Conservation (phyloP, 2,797 vertebrate species). For the Tragelaphus oryx region DNA sequence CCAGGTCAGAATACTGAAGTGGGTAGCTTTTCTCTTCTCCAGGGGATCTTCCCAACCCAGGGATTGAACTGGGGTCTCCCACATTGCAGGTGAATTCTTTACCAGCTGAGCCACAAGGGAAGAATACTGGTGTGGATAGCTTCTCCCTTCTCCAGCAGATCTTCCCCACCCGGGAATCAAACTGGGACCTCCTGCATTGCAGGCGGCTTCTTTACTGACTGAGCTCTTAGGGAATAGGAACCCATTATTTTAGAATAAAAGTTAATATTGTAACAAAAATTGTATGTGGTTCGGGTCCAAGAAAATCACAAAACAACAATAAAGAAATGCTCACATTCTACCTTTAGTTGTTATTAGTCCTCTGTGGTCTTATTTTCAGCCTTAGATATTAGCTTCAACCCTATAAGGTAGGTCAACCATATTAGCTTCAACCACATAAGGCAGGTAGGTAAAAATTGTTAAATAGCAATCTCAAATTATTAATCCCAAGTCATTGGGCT, state of each 20-base stretch:
- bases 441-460: not conserved
- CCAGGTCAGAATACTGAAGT: not conserved
- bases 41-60: not conserved
- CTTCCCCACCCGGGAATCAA: not conserved
- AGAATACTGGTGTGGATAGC: not conserved
- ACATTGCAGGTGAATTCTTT: not conserved
- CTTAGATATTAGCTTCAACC: not conserved
- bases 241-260: not conserved
- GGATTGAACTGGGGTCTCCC: fast-evolving
- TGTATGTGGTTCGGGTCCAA: not conserved
- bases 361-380: not conserved
- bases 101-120: not conserved
- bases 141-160: not conserved
- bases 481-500: not conserved
- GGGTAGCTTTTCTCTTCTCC: not conserved
- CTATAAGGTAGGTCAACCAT: not conserved
- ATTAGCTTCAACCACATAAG: not conserved
- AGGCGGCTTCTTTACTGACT: not conserved
- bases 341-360: not conserved
- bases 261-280: not conserved
- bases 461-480: not conserved
- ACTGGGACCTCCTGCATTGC: not conserved
- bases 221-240: not conserved
- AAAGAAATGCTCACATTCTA: not conserved
- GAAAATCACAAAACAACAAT: not conserved